Percentiles rank a stretch among this genome's conserved stretches.
Evolutionary conservation across 2,888 invertebrate species (phyloP).

Genomic region (Euclidia mi): DNA sequence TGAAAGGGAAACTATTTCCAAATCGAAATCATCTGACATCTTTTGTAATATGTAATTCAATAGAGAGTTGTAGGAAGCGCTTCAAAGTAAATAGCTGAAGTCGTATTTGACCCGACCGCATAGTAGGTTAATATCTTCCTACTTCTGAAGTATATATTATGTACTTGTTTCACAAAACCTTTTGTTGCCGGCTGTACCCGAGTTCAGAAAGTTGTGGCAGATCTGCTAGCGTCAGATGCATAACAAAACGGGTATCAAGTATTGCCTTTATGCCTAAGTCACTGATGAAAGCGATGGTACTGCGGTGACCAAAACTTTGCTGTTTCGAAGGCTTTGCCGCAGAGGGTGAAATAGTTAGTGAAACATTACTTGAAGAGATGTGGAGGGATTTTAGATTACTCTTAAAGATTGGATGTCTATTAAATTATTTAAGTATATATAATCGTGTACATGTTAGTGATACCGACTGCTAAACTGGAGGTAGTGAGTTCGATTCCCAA

Average conservation of each 20-base stretch:
- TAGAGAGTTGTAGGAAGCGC: too few relatives aligned
- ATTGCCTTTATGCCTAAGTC: slow-evolving; percentile 8
- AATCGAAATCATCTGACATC: too few relatives aligned
- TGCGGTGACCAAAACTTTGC: slow-evolving; percentile 6
- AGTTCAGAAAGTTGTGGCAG: slow-evolving; percentile 1
- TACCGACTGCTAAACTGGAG: too few relatives aligned
- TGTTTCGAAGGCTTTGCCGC: background rate
- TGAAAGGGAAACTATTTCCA: too few relatives aligned
- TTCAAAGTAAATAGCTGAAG: too few relatives aligned
- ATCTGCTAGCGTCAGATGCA: background rate
- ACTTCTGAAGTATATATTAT: background rate
- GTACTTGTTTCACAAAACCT: background rate
- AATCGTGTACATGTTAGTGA: too few relatives aligned
- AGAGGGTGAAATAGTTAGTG: background rate
- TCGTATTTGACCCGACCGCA: background rate
- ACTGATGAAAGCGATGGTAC: slow-evolving; percentile 1
- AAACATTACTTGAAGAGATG: background rate
- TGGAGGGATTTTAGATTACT: too few relatives aligned
- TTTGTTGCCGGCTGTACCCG: background rate
- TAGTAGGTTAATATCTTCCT: background rate
- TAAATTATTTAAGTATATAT: too few relatives aligned
- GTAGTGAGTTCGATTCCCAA: too few relatives aligned
- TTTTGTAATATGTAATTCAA: too few relatives aligned
- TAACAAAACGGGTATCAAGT: slow-evolving; percentile 10
- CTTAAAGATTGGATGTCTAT: too few relatives aligned